Percentiles rank a stretch among this genome's conserved stretches.
phyloP scores from a whole-genome alignment of 2,797 vertebrate species.

The Falco columbarius region DNA sequence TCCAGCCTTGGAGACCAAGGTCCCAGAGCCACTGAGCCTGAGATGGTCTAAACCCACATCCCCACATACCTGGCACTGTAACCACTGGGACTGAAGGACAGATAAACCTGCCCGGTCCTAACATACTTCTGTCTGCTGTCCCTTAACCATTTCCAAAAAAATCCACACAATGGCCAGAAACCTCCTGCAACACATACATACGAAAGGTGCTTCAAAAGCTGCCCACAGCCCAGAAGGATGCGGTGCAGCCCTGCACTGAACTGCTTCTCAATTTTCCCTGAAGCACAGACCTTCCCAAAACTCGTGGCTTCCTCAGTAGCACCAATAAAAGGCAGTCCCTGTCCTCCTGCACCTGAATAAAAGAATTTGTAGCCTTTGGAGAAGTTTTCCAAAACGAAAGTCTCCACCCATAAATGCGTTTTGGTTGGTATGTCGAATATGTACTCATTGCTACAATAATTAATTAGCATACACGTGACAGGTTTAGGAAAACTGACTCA shows the following conservation, averaged over 20 bases:
- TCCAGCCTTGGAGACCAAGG: neutral
- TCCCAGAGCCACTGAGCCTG: neutral
- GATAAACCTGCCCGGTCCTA: neutral
- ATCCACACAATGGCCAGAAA: neutral
- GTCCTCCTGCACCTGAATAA: neutral
- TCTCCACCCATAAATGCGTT: neutral
- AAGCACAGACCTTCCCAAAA: neutral
- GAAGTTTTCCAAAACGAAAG: neutral
- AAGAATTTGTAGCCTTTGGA: neutral
- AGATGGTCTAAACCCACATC: neutral
- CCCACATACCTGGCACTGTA: neutral
- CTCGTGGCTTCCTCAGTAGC: neutral
- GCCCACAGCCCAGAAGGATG: too few relatives aligned
- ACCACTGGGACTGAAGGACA: neutral
- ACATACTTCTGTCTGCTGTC: neutral
- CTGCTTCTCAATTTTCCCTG: neutral
- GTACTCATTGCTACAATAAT: neutral
- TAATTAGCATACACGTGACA: neutral
- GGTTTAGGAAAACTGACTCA: neutral
- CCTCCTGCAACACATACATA: fast-evolving
- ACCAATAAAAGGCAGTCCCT: neutral
- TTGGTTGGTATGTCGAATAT: neutral
- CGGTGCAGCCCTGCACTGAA: neutral
- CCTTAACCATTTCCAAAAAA: neutral
- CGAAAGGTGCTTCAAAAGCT: neutral